phyloP scores from a whole-genome alignment of 2,113 vertebrate genomes.

The Shinisaurus crocodilurus region DNA sequence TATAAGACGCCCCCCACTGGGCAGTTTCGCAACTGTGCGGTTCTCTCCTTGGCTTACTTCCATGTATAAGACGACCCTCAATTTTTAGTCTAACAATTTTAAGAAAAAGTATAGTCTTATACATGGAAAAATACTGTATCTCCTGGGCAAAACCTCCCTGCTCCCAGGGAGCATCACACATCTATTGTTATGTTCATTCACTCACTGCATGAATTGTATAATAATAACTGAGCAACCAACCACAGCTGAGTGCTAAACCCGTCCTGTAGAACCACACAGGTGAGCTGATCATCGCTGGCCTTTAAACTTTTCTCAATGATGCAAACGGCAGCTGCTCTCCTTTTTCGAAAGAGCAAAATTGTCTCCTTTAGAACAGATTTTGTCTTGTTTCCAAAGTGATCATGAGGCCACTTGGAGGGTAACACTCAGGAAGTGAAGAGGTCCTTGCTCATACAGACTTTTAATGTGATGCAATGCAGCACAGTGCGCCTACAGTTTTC shows the following conservation, averaged over 20 bases:
- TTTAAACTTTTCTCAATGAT: neutral
- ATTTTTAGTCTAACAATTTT: too few relatives aligned
- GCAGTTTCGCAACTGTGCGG: too few relatives aligned
- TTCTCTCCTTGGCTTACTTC: too few relatives aligned
- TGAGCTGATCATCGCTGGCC: accelerated
- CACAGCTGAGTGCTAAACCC: neutral
- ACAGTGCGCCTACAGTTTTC: neutral
- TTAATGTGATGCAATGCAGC: accelerated
- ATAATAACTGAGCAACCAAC: neutral
- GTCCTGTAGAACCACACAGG: neutral
- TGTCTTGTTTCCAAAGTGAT: neutral
- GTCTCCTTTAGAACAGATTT: neutral
- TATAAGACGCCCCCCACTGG: too few relatives aligned
- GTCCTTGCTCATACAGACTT: neutral
- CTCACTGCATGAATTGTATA: neutral
- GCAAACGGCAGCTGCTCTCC: accelerated
- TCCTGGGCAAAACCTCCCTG: too few relatives aligned
- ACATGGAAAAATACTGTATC: too few relatives aligned
- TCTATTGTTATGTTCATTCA: neutral
- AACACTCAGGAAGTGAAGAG: neutral
- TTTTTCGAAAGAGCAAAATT: neutral
- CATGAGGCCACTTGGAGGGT: accelerated
- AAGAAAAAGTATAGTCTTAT: too few relatives aligned
- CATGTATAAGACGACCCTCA: too few relatives aligned
- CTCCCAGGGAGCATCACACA: too few relatives aligned